Evolutionary conservation across 2,797 vertebrate genomes (phyloP).

Genomic region (Argya squamiceps): DNA sequence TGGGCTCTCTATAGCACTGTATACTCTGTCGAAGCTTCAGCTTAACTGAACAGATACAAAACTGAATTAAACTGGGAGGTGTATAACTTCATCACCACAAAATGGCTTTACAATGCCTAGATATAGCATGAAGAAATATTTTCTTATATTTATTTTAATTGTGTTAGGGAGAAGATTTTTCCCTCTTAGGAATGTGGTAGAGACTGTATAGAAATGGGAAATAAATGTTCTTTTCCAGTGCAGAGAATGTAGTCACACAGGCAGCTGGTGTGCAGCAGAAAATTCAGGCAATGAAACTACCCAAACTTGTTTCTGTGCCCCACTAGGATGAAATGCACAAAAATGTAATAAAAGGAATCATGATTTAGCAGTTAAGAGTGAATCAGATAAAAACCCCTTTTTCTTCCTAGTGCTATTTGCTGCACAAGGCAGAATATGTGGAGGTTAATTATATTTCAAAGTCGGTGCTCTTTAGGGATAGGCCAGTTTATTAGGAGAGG

Average conservation of each 20-base stretch:
- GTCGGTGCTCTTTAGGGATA: slow-evolving; percentile 17
- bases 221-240: background rate
- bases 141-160: background rate
- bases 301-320: background rate
- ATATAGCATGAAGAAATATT: background rate
- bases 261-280: slow-evolving; percentile 6
- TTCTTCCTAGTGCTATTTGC: background rate
- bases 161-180: background rate
- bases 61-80: background rate
- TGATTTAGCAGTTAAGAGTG: slow-evolving; percentile 4
- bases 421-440: background rate
- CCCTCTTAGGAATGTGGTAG: background rate
- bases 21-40: background rate
- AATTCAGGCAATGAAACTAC: background rate
- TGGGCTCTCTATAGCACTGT: background rate
- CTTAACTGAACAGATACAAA: background rate
- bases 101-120: background rate
- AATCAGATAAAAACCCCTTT: background rate
- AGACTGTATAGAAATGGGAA: background rate
- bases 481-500: slow-evolving; percentile 32
- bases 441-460: slow-evolving; percentile 42
- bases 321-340: slow-evolving; percentile 14
- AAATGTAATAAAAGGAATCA: background rate
- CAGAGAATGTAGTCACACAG: background rate
- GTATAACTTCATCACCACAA: background rate